Percentiles rank a stretch among this genome's conserved stretches.
Evolutionary conservation across 2,888 invertebrate genomes (phyloP).

Genomic region (Dioctria rufipes): DNA sequence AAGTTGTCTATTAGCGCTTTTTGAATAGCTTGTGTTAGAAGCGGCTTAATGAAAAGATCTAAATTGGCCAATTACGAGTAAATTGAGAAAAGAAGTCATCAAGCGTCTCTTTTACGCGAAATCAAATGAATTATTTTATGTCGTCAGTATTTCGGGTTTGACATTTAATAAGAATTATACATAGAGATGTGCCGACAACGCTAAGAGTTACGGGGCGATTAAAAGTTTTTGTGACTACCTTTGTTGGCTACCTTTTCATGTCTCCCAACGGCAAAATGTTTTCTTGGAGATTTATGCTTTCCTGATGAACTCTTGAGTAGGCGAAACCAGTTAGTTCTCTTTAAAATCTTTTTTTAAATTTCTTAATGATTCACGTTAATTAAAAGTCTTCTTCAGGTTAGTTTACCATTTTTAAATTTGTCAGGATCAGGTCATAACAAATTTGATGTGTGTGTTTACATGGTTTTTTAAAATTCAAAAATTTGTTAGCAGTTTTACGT

Average conservation of each 20-base stretch:
- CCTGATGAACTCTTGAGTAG: background rate
- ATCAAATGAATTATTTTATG: conserved; percentile 23
- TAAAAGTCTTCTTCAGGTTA: too few species aligned
- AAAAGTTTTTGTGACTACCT: too few species aligned
- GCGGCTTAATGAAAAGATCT: conserved; percentile 32
- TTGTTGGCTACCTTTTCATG: background rate
- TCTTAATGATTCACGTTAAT: too few species aligned
- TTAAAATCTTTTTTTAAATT: too few species aligned
- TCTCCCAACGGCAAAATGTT: background rate
- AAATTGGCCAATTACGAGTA: conserved; percentile 45
- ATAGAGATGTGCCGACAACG: too few species aligned
- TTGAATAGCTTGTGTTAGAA: background rate
- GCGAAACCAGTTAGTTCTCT: too few species aligned
- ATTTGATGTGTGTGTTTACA: too few species aligned
- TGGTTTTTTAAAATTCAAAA: too few species aligned
- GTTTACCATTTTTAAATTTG: too few species aligned
- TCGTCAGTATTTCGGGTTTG: background rate
- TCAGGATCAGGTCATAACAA: too few species aligned
- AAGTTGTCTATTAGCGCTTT: background rate
- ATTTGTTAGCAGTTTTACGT: too few species aligned
- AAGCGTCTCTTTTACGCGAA: background rate
- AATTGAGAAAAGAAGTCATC: conserved; percentile 36
- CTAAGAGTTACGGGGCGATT: too few species aligned
- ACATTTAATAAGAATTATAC: background rate
- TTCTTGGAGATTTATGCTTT: background rate